Percentiles rank a stretch among this genome's conserved stretches.
phyloP scores from a whole-genome alignment of 2,888 invertebrate species.

The Sinotaia quadrata region DNA sequence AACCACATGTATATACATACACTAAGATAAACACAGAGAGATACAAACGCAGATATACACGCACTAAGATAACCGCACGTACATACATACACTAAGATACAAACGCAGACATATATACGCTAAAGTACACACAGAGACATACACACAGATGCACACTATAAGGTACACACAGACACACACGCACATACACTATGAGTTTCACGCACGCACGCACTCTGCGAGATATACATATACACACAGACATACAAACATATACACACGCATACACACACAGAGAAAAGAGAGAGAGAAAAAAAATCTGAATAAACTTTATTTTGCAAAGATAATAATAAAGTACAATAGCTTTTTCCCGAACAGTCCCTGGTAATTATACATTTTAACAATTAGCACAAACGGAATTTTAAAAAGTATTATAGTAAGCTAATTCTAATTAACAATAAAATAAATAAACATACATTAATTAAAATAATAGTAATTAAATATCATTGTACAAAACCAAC shows the following conservation, averaged over 20 bases:
- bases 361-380: too few relatives aligned
- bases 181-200: neutral
- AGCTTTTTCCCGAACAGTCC: too few relatives aligned
- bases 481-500: too few relatives aligned
- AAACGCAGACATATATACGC: neutral
- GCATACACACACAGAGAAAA: neutral
- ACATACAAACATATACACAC: neutral
- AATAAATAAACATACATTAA: too few relatives aligned
- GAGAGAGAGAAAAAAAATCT: too few relatives aligned
- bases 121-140: neutral
- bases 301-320: too few relatives aligned
- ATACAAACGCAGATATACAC: neutral
- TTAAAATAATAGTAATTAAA: too few relatives aligned
- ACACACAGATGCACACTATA: neutral
- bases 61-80: neutral
- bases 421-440: too few relatives aligned
- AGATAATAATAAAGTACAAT: too few relatives aligned
- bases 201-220: neutral
- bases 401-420: too few relatives aligned
- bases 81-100: neutral
- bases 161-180: neutral
- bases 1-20: neutral
- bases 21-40: too few relatives aligned
- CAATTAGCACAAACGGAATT: too few relatives aligned
- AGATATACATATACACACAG: neutral